These are phyloP conservation scores for Bovichtus variegatus DNA, from an alignment of 2,797 vertebrate species.

Conservation along the genomic window DNA sequence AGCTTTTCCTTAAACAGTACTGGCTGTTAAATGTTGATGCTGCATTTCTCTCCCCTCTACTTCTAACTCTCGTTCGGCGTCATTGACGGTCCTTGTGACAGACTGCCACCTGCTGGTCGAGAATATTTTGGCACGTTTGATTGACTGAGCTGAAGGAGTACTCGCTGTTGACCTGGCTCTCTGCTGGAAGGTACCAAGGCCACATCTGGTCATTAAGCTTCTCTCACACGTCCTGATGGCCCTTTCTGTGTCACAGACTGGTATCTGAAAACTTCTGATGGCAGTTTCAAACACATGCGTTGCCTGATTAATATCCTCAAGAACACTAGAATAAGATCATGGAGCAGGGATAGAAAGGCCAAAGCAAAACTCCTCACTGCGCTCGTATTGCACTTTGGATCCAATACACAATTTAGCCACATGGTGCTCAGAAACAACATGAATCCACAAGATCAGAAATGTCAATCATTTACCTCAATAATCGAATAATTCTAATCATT, in stretches of 20 bases:
- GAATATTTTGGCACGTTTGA: background rate
- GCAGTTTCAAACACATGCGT: constrained; percentile 25
- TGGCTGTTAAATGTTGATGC: constrained; percentile 38
- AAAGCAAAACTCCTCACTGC: background rate
- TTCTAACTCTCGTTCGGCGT: constrained; percentile 13
- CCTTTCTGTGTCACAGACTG: constrained; percentile 9
- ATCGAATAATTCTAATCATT: background rate
- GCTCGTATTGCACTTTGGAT: background rate
- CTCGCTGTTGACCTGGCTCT: constrained; percentile 15
- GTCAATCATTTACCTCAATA: background rate
- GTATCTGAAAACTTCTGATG: constrained; percentile 41
- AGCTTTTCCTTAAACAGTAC: constrained; percentile 23
- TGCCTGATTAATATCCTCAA: constrained; percentile 31
- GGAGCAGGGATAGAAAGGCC: background rate
- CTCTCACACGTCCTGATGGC: constrained; percentile 20
- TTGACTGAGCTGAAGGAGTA: background rate
- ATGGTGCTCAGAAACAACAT: background rate
- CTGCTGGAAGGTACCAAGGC: constrained; percentile 24
- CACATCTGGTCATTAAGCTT: constrained; percentile 54
- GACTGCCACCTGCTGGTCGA: constrained; percentile 75
- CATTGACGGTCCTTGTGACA: constrained; percentile 31
- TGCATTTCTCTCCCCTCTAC: constrained; percentile 43
- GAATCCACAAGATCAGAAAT: background rate
- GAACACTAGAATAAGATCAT: constrained; percentile 13
- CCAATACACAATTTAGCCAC: background rate